Base-by-base conservation (phyloP, 2,113 vertebrate species). In the Hymenochirus boettgeri region DNA sequence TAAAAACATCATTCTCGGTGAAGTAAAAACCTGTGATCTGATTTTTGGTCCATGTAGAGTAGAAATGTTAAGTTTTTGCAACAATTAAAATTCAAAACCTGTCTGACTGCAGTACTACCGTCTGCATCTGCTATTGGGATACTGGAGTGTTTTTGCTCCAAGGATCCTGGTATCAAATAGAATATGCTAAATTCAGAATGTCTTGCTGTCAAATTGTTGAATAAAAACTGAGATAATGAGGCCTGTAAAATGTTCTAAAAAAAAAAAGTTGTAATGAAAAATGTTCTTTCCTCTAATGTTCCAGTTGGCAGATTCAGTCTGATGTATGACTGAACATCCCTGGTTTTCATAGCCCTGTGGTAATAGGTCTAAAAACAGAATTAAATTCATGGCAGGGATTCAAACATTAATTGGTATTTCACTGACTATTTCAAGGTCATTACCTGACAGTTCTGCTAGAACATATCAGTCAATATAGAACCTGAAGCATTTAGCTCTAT, bases 341-440 rank as follows among this genome's bases (percentile, higher is more conserved):
- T 48, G 26, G 39, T 24, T 57, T 48, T 50, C 45, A 50, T 11
- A 33, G 13, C 10, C 15, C 55, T 51, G 54, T 39, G 64, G 64
- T 66, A 51, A 66, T 66, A 27, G 7, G 46, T 58, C 55, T 50
- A 51, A 57, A 50, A 46, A 50, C 45, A 33, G 21, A 51, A 66
- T 58, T 50, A 58, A 46, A 66, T 58, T 51, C 55, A 19, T 50
- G 29, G 45, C 22, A 39, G 51, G 55, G 54, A 37, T 58, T 58
- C 50, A 26, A 31, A 58, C 5, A 18, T 48, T 66, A 51, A 66
- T 39, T 58, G 56, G 21, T 55, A 22, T 58, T 66, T 24, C 56
- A 17, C 47, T 37, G 26, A 48, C n/a, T 57, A 31, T 26, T 58
- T 18, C 64, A 66, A 66, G 64, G 64, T 58, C 64, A 57, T 19